Evolutionary conservation across 2,797 vertebrate genomes (phyloP).

Genomic region (Sparidentex hasta): DNA sequence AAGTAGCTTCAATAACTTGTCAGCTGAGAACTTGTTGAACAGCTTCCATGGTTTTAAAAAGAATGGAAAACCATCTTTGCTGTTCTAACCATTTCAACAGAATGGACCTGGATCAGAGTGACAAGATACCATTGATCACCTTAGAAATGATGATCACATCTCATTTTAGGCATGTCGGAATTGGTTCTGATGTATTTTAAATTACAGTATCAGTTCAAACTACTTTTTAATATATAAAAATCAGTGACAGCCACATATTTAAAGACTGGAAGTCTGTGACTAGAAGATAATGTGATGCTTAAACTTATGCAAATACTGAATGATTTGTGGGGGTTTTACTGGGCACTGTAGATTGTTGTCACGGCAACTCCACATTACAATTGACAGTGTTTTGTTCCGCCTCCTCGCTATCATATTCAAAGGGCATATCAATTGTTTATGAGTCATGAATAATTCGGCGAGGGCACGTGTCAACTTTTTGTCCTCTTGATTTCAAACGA

Average conservation of each 20-base stretch:
- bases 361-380: not conserved
- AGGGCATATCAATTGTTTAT: conserved; percentile 51
- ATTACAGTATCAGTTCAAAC: not conserved
- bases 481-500: conserved; percentile 34
- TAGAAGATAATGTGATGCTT: not conserved
- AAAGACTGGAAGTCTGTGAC: not conserved
- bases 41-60: not conserved
- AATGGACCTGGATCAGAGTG: not conserved
- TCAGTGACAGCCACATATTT: not conserved
- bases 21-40: not conserved
- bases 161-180: not conserved
- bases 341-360: not conserved
- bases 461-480: conserved; percentile 19
- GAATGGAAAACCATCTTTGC: not conserved
- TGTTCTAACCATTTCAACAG: not conserved
- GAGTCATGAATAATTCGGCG: conserved; percentile 67
- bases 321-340: not conserved
- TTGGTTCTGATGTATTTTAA: not conserved
- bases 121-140: not conserved
- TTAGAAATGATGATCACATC: not conserved
- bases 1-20: not conserved
- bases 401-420: conserved; percentile 37
- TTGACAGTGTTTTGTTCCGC: conserved; percentile 26
- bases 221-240: not conserved
- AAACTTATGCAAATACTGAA: not conserved